A percentile compares a stretch with the other conserved stretches of the same genome.
Conservation (phyloP, 2,797 vertebrate species). For the Danionella dracula region DNA sequence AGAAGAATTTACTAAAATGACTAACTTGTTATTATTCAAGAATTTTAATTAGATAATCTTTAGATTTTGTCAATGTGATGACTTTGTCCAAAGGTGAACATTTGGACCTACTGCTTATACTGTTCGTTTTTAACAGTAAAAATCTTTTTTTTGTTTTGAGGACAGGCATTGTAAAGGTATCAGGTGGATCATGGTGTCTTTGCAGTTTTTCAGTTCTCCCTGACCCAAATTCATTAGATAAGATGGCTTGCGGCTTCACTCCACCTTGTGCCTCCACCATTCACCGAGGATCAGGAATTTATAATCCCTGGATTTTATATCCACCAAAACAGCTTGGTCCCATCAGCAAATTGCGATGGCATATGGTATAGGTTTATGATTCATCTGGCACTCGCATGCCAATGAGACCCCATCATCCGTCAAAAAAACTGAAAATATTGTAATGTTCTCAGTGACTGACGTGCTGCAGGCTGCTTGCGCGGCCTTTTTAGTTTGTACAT, state of each 20-base stretch:
- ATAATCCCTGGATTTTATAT: constrained; percentile 95
- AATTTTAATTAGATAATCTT: no score
- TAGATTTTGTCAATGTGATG: no score
- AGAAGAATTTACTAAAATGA: no score
- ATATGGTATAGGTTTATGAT: constrained; percentile 99
- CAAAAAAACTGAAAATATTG: constrained; percentile 79
- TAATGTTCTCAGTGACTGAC: constrained; percentile 67
- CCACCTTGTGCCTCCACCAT: constrained; percentile 63
- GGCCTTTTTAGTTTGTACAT: no score
- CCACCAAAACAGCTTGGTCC: constrained; percentile 99
- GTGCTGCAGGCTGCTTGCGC: constrained; percentile 18
- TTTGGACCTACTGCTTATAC: no score
- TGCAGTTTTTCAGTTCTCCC: not conserved
- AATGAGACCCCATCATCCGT: constrained; percentile 81
- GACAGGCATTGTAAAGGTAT: constrained; percentile 9
- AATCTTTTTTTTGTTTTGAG: no score
- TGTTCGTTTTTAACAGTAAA: no score
- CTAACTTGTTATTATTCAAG: no score
- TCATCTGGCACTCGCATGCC: constrained; percentile 93
- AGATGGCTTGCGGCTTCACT: constrained; percentile 56
- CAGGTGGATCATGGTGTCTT: constrained; percentile 10
- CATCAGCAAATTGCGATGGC: constrained; percentile 98
- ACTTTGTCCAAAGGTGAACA: no score
- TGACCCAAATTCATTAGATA: constrained; percentile 60
- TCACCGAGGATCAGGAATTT: constrained; percentile 79